Base-by-base conservation (phyloP, 2,113 vertebrate species). In the Glareola pratincola region DNA sequence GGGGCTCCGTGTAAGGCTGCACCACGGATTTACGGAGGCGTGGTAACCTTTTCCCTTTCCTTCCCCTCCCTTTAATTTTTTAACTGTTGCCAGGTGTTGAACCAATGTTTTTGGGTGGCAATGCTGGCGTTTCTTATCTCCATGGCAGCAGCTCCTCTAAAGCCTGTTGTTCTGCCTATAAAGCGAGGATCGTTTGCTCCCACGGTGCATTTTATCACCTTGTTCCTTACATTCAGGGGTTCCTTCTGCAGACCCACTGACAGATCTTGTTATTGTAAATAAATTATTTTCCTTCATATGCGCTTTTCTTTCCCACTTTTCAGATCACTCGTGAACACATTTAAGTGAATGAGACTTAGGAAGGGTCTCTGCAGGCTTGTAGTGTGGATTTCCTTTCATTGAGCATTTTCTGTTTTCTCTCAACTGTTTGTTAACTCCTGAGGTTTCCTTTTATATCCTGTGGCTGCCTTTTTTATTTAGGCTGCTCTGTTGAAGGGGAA, bases 161-260 rank as follows among this genome's bases (percentile, higher is more conserved):
- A 73, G 10, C 59, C 50, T 13, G 2, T 73, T 2, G 0, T 67
- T 84, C 68, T 67, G 24, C 21, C 0, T 5, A 1, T 36, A 8
- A 57, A 81, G 36, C 48, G 30, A 8, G 27, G 45, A 9, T n/a
- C 26, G 10, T 47, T 72, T 89, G 32, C 39, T 90, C 22, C 39
- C 26, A 10, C 48, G 13, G 23, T 50, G 30, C 11, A 3, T 54
- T 62, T 78, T 36, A 10, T 45, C 26, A 14, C 26, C 17, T 45
- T 47, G 36, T 69, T 69, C n/a, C 27, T 12, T 27, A 43, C 10
- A 12, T 76, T 63, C 17, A 19, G 22, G 36, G 20, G 6, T 21
- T 67, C 26, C 48, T 86, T n/a, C 77, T 72, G 41, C 57, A 67
- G 22, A 63, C 37, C n/a, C 12, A 3, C n/a, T 75, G n/a, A 19